These are phyloP conservation scores for Lota lota DNA, from an alignment of 2,113 vertebrate genomes.

Conservation along the genomic window DNA sequence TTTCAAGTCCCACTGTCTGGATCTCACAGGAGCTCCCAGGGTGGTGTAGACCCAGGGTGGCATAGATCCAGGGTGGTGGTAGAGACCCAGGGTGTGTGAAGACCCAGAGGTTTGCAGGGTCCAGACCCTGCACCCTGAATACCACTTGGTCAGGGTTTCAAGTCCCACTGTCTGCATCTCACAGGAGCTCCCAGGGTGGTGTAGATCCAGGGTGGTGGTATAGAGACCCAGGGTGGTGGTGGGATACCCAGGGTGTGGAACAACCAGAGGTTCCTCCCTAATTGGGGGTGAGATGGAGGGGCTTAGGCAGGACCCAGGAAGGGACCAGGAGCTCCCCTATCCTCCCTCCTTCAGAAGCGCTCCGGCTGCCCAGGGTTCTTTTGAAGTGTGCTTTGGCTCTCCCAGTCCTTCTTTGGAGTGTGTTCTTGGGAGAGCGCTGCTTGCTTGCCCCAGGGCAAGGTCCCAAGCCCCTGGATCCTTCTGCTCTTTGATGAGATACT, in stretches of 20 bases:
- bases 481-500: slow-evolving; percentile 81
- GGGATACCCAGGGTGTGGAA: slow-evolving; percentile 64
- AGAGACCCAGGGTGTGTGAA: no score
- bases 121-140: no score
- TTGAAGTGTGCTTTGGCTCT: slow-evolving; percentile 72
- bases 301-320: slow-evolving; percentile 67
- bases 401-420: slow-evolving; percentile 73
- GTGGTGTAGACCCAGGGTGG: no score
- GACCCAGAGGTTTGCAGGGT: no score
- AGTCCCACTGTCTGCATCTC: no score
- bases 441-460: slow-evolving; percentile 79
- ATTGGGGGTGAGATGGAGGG: slow-evolving; percentile 77
- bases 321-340: slow-evolving; percentile 62
- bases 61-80: no score
- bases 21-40: no score
- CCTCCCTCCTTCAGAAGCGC: slow-evolving; percentile 76
- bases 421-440: slow-evolving; percentile 79
- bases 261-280: slow-evolving; percentile 74
- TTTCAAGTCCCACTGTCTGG: no score
- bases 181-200: no score
- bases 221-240: slow-evolving; percentile 3
- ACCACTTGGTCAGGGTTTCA: no score
- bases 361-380: slow-evolving; percentile 73
- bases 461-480: slow-evolving; percentile 78
- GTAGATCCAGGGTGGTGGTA: no score